phyloP scores from a whole-genome alignment of 2,797 vertebrate genomes.

The Selene dorsalis region DNA sequence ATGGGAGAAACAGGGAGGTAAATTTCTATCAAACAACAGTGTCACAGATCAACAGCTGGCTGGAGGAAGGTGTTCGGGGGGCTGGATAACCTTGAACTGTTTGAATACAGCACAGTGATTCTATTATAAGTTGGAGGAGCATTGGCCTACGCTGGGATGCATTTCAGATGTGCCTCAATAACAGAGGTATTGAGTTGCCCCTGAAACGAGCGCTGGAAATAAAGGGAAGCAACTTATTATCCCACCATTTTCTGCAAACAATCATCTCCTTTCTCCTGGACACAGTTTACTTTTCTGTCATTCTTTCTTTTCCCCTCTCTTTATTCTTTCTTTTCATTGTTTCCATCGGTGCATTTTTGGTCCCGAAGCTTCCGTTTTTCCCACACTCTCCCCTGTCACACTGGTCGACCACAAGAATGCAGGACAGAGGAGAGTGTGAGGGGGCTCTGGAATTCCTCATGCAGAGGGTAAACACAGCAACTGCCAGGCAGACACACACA shows the following conservation, averaged over 20 bases:
- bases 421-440: constrained; percentile 90
- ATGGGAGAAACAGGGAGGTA: constrained; percentile 29
- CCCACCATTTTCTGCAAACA: constrained; percentile 78
- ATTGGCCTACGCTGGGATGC: constrained; percentile 61
- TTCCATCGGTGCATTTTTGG: constrained; percentile 92
- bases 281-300: constrained; percentile 86
- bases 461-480: constrained; percentile 88
- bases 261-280: constrained; percentile 81
- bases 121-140: constrained; percentile 70
- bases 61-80: constrained; percentile 58
- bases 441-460: constrained; percentile 92
- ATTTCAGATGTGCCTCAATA: constrained; percentile 79
- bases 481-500: constrained; percentile 84
- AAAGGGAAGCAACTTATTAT: constrained; percentile 81
- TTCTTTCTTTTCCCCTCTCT: constrained; percentile 73
- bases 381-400: constrained; percentile 98
- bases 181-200: constrained; percentile 75
- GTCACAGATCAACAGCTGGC: constrained; percentile 61
- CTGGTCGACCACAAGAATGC: constrained; percentile 96
- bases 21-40: constrained; percentile 52
- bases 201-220: constrained; percentile 73
- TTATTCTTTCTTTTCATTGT: constrained; percentile 80
- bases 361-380: constrained; percentile 96
- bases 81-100: constrained; percentile 67
- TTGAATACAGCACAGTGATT: constrained; percentile 69